Base-by-base conservation (phyloP, 2,888 invertebrate species). In the Lasioglossum zephyrum region DNA sequence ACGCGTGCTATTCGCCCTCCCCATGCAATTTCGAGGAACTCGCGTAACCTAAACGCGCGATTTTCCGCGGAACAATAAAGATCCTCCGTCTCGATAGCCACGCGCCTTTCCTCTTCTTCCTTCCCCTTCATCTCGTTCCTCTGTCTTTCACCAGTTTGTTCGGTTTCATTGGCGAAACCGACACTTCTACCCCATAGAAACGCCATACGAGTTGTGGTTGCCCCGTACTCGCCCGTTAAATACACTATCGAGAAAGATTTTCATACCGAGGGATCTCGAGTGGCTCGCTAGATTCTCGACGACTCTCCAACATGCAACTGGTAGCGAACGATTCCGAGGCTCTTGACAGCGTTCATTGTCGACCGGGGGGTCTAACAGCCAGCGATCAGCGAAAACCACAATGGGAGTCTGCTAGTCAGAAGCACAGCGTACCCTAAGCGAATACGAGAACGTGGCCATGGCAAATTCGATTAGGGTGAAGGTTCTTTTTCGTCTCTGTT, bases 251-350 rank as follows among this genome's bases (percentile, higher is more conserved):
- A 91, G 87, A 82, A 84, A 82, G 83, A 87, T 81, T 89, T 89
- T 89, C 78, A 74, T 79, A 86, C 66, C 63, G 47, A 72, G 41
- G 79, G 57, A 77, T 72, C 76, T 88, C 77, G 82, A 90, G 82
- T 80, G 82, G 81, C 41, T 47, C 69, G 75, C 69, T 72, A 84
- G n/a, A 82, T 72, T 88, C 77, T 90, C 84, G 87, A 88, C 87
- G 84, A 79, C 84, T 60, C 93, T 93, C 81, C 87, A 92, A 93
- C 88, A 91, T 92, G 93, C 93, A 94, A 94, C 94, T 94, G 94
- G 93, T 93, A 92, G 93, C 92, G 91, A 93, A 22, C 91, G 89
- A 93, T 92, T 92, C 90, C 89, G 83, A 86, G 87, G 84, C 91
- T 92, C 85, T 77, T 92, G 90, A 63, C 87, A 86, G 86, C 9